Evolutionary conservation across 1,140 invertebrate species (phyloP).

Genomic region (Lucilia cuprina): DNA sequence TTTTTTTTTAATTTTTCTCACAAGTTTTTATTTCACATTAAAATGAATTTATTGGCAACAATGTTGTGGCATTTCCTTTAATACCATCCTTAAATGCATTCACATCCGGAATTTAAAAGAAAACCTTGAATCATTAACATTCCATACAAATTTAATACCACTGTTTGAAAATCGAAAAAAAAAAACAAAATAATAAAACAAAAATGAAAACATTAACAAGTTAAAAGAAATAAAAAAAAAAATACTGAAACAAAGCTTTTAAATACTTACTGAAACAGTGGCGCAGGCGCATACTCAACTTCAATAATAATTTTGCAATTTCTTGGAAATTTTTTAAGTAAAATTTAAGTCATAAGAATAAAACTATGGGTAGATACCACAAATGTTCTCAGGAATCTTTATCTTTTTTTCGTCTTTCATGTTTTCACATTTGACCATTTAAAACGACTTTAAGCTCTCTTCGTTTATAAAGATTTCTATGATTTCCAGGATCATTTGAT

Average conservation of each 20-base stretch:
- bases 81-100: not conserved
- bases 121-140: not conserved
- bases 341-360: not conserved
- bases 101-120: not conserved
- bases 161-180: not conserved
- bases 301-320: conserved; percentile 10
- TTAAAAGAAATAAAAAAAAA: not conserved
- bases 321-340: conserved; percentile 14
- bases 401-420: not conserved
- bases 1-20: too few species aligned
- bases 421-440: not conserved
- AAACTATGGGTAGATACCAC: not conserved
- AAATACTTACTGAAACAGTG: not conserved
- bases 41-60: too few species aligned
- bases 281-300: conserved; percentile 12
- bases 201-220: not conserved
- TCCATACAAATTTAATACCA: not conserved
- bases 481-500: not conserved
- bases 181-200: not conserved
- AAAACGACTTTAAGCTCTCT: not conserved
- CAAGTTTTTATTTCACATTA: too few species aligned
- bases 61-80: too few species aligned
- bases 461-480: not conserved
- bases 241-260: not conserved
- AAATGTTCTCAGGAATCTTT: not conserved